These are phyloP conservation scores for Microcaecilia unicolor DNA, from an alignment of 2,797 vertebrate genomes.

Conservation along the genomic window DNA sequence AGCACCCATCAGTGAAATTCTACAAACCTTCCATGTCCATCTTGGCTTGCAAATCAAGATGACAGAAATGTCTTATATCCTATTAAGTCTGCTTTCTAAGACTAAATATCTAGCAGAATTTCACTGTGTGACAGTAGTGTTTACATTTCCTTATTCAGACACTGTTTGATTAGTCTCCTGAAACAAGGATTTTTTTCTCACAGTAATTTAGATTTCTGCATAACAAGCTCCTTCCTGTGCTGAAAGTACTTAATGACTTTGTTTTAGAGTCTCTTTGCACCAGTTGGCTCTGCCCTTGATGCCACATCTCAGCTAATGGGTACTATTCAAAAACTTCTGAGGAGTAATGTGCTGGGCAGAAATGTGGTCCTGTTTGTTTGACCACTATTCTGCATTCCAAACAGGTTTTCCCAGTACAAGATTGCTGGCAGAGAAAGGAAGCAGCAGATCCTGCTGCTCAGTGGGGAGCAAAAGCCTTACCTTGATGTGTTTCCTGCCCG, in stretches of 20 bases:
- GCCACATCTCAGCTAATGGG: neutral
- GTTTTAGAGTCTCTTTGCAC: neutral
- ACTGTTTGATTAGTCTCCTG: too few species aligned
- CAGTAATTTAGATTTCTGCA: conserved; percentile 2
- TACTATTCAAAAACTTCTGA: neutral
- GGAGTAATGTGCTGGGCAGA: neutral
- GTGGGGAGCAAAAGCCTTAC: conserved; percentile 52
- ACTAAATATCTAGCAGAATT: too few species aligned
- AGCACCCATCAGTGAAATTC: too few species aligned
- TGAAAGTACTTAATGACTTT: neutral
- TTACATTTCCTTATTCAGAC: too few species aligned
- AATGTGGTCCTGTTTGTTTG: neutral
- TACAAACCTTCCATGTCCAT: too few species aligned
- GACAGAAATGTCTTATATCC: too few species aligned
- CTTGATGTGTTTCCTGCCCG: conserved; percentile 76
- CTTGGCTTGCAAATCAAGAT: too few species aligned
- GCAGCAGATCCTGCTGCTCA: too few species aligned
- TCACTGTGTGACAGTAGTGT: too few species aligned
- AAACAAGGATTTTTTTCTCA: neutral
- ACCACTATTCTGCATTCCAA: conserved; percentile 14
- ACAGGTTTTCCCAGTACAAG: neutral
- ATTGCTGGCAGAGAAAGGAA: conserved; percentile 11
- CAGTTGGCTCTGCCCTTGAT: neutral
- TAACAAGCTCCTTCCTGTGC: neutral
- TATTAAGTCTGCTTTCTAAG: too few species aligned